Evolutionary conservation across 2,888 invertebrate species (phyloP), one percentile per base, ranked within the genome.

Genomic region (Xiphydria camelus): DNA sequence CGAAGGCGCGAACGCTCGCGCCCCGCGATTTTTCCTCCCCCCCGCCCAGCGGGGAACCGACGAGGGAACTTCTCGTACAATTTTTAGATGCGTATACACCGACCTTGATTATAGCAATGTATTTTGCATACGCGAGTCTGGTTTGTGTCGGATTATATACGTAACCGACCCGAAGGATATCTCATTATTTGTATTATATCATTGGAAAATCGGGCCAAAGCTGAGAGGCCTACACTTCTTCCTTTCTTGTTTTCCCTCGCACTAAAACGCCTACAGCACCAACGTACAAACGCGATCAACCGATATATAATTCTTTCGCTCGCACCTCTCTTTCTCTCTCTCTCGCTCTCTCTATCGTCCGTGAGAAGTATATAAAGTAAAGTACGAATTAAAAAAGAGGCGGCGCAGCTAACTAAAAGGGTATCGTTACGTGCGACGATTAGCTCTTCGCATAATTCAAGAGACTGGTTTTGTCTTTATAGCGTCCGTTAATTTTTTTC

Each of bases 331-430:
- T n/a, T n/a, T n/a, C n/a, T n/a, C n/a, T n/a, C n/a, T n/a, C n/a
- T n/a, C n/a, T n/a, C n/a, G n/a, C n/a, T n/a, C n/a, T n/a, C n/a
- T n/a, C n/a, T n/a, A n/a, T n/a, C n/a, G 29, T 22, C 12, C 23
- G 15, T 21, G 21, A 17, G 25, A 37, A 25, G 12, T 18, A 17
- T 17, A 31, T 32, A 53, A 52, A 59, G 53, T 43, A 56, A 52
- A 50, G 29, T 14, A 15, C 15, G 29, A 67, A 71, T 66, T 63
- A 64, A 66, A 71, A 67, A 68, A 73, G 67, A 68, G 73, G 68
- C 70, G 73, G 72, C 71, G 63, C 68, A 53, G 53, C 68, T 67
- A 72, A 69, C 67, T 70, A 68, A 65, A 61, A 62, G 37, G 12
- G 55, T 57, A 41, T 45, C 57, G 57, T 66, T 62, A 63, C 61